Evolutionary conservation across 2,888 invertebrate species (phyloP).

Genomic region (Meliscaeva auricollis): DNA sequence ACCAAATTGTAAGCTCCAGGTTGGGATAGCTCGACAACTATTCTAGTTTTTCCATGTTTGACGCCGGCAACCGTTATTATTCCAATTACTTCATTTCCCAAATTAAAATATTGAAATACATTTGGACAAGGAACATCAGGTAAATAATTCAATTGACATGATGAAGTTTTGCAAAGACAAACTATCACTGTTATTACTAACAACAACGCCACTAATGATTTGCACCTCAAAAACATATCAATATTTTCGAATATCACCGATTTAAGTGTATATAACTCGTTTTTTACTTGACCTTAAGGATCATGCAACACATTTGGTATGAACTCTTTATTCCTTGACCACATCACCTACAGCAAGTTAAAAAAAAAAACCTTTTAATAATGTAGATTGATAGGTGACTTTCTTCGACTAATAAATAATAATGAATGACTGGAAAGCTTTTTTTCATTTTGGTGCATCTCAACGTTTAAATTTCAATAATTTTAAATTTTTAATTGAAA

Average conservation of each 20-base stretch:
- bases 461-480: no score
- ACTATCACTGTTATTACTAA: neutral
- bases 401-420: no score
- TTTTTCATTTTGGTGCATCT: no score
- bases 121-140: conserved; percentile 2
- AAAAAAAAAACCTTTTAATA: no score
- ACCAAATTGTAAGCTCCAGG: neutral
- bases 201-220: neutral
- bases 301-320: no score
- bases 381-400: no score
- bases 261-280: no score
- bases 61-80: neutral
- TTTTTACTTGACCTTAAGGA: no score
- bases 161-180: neutral
- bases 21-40: conserved; percentile 7
- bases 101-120: neutral
- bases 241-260: neutral
- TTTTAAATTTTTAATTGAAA: no score
- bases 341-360: no score
- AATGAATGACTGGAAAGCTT: no score
- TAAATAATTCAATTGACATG: neutral
- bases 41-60: neutral
- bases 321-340: no score
- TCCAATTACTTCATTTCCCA: neutral
- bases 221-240: neutral